phyloP scores from a whole-genome alignment of 2,888 invertebrate genomes.

The Diarsia rubi region DNA sequence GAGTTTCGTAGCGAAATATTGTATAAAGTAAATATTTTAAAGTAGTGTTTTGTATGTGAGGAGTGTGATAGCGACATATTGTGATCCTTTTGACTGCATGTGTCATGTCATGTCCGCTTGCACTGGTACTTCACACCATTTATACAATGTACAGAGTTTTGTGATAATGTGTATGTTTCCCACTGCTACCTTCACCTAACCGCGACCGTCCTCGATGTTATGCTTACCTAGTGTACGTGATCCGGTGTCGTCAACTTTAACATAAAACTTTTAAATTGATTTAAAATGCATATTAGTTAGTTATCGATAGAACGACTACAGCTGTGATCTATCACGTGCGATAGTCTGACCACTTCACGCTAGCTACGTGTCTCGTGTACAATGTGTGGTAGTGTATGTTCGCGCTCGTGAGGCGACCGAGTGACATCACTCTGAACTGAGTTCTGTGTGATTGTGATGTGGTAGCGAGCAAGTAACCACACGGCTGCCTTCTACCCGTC shows the following conservation, averaged over 20 bases:
- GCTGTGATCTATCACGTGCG: constrained; percentile 3
- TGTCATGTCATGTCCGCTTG: constrained; percentile 57
- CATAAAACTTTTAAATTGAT: constrained; percentile 33
- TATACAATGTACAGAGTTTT: constrained; percentile 70
- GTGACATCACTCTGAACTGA: not conserved
- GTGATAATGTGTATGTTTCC: constrained; percentile 70
- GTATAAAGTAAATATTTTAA: too few relatives aligned
- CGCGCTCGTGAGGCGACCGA: constrained; percentile 2
- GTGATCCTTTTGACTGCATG: constrained; percentile 69
- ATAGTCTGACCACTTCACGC: constrained; percentile 4
- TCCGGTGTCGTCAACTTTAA: constrained; percentile 17
- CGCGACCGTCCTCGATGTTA: constrained; percentile 76
- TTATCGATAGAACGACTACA: constrained; percentile 10
- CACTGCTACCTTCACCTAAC: constrained; percentile 69
- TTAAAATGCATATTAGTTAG: constrained; percentile 16
- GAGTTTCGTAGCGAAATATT: constrained; percentile 68
- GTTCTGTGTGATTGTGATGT: constrained; percentile 24
- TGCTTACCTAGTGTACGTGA: constrained; percentile 57
- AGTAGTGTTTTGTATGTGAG: constrained; percentile 70
- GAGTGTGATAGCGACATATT: constrained; percentile 72
- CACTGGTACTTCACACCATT: constrained; percentile 52
- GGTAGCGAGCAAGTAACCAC: constrained; percentile 47
- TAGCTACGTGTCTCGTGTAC: constrained; percentile 16
- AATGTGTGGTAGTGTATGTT: not conserved
- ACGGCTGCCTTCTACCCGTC: constrained; percentile 11